A percentile compares a stretch with the other conserved stretches of the same genome.
phyloP scores from a whole-genome alignment of 1,140 invertebrate genomes.

The Drosophila miranda region DNA sequence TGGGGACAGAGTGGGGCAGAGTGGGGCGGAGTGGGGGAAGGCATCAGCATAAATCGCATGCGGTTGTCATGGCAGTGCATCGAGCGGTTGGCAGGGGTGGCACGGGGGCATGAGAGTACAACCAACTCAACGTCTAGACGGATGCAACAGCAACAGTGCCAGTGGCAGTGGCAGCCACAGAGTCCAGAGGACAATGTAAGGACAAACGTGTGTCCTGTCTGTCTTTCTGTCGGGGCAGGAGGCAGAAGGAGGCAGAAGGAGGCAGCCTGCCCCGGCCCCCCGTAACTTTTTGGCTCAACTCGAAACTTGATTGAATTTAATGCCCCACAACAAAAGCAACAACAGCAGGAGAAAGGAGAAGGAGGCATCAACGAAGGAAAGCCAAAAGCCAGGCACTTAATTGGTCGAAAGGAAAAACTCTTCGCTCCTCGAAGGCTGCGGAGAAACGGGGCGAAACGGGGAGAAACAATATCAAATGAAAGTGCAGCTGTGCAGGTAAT shows the following conservation, averaged over 20 bases:
- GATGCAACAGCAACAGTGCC: conserved; percentile 31
- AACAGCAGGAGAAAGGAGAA: conserved; percentile 30
- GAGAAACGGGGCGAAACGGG: conserved; percentile 15
- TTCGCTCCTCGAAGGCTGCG: conserved; percentile 19
- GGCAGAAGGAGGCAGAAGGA: background rate
- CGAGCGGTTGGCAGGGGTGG: conserved; percentile 14
- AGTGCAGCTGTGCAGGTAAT: conserved; percentile 45
- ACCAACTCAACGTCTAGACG: conserved; percentile 17
- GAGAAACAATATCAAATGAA: conserved; percentile 39
- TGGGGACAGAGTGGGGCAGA: background rate
- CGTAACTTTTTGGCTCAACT: conserved; percentile 71
- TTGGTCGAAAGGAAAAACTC: conserved; percentile 36
- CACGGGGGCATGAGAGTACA: conserved; percentile 4
- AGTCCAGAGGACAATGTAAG: conserved; percentile 75
- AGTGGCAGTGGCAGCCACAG: background rate
- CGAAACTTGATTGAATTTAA: conserved; percentile 80
- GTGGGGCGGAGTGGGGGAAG: background rate
- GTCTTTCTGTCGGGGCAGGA: conserved; percentile 19
- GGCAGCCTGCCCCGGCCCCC: background rate
- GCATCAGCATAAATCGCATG: conserved; percentile 72
- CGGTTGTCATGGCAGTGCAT: conserved; percentile 70
- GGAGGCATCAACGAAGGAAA: conserved; percentile 15
- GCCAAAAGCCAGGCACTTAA: conserved; percentile 38
- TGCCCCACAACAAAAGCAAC: conserved; percentile 66
- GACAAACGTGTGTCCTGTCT: conserved; percentile 76